Evolutionary conservation across 2,888 invertebrate genomes (phyloP), one percentile per base, ranked within the genome.

Genomic region (Aspidapion aeneum): DNA sequence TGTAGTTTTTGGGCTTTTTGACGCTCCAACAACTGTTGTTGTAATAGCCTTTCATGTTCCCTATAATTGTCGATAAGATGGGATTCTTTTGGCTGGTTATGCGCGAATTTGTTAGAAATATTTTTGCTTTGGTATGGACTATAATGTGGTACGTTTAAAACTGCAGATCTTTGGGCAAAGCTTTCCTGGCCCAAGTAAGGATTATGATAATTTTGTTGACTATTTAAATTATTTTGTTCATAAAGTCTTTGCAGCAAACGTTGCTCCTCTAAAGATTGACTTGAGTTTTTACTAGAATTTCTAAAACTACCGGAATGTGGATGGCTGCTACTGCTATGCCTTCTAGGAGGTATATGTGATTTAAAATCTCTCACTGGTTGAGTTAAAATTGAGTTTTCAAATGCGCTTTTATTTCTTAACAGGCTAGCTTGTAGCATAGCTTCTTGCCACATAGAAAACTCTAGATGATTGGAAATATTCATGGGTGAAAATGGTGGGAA

Each of bases 361-460:
- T 52, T 52, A 52, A 18, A 18, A 52, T 19, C 52, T 52, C 52
- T 52, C 18, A 52, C 17, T 64, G 67, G 62, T 71, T 74, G 58
- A 66, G 64, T 61, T 71, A 64, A 51, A 21, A 58, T 73, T 20
- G 72, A 68, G 58, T 69, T 69, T 54, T 78, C 77, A 55, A 74
- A 72, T 17, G 73, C 72, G 59, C 70, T 72, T 65, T 77, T 78
- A 60, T 73, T 74, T 58, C 76, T 70, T 21, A 77, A 63, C 64
- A 77, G 67, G 63, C 73, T 76, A 9, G 77, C 75, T 68, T 78
- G 78, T 63, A 84, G 80, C 80, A 88, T 82, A 1, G 86, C 85
- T 74, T 90, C 89, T 72, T 90, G 89, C 88, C 90, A 89, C 82
- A 89, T 83, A 0, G 86, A 86, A 69, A 86, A 78, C 70, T 86